A percentile compares a stretch with the other conserved stretches of the same genome.
These are phyloP conservation scores for Tangara arthus DNA, from an alignment of 2,797 vertebrate species.

Conservation along the genomic window DNA sequence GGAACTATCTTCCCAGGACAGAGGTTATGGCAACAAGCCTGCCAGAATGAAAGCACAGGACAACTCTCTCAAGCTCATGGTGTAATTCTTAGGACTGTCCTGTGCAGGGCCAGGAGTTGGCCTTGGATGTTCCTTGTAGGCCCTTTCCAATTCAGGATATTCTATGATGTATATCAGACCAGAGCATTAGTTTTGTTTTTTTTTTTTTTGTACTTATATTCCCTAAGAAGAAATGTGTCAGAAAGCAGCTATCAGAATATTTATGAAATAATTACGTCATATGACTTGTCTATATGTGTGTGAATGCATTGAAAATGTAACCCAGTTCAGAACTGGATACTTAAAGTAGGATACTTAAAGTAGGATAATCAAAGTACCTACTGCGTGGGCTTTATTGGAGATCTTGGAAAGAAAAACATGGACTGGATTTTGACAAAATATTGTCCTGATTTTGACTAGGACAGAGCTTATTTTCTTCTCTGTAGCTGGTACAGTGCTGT, in stretches of 20 bases:
- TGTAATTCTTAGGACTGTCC: neutral
- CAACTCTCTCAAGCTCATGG: neutral
- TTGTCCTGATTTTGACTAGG: neutral
- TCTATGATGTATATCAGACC: neutral
- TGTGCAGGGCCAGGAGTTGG: neutral
- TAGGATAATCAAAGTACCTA: neutral
- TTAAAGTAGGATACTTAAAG: too few relatives aligned
- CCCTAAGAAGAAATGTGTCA: neutral
- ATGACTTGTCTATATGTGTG: rapidly evolving
- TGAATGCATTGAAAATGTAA: neutral
- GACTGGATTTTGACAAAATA: neutral
- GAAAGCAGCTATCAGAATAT: neutral
- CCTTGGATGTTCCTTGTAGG: neutral
- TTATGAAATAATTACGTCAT: neutral
- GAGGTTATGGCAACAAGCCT: neutral
- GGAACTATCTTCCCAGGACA: too few relatives aligned
- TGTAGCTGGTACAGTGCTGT: neutral
- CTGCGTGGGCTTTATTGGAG: neutral
- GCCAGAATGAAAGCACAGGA: neutral
- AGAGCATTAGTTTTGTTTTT: neutral
- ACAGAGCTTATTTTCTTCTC: neutral
- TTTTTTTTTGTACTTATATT: neutral
- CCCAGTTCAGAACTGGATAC: neutral
- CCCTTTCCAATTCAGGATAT: neutral
- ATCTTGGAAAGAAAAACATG: neutral